Conservation (phyloP, 2,888 invertebrate species). For the Aplocera efformata region DNA sequence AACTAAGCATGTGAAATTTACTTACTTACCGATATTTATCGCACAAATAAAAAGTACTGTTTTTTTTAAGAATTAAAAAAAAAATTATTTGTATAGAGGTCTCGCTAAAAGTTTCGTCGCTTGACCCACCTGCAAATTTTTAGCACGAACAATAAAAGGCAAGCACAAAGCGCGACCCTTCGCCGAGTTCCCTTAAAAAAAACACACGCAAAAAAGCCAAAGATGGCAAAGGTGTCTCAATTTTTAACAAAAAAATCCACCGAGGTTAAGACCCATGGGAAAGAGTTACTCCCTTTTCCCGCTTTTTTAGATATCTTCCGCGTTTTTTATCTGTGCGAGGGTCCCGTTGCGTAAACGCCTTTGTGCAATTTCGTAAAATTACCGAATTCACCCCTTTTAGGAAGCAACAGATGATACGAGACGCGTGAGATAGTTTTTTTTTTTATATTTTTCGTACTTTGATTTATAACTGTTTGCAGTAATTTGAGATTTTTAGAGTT, state of each 20-base stretch:
- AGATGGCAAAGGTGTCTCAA: slow-evolving; percentile 79
- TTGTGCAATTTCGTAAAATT: slow-evolving; percentile 47
- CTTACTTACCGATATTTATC: too few relatives aligned
- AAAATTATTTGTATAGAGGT: slow-evolving; percentile 31
- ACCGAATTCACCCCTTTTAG: slow-evolving; percentile 71
- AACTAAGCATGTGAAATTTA: too few relatives aligned
- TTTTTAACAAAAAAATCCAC: slow-evolving; percentile 66
- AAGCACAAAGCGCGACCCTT: slow-evolving; percentile 60
- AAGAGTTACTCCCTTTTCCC: slow-evolving; percentile 74
- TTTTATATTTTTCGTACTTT: slow-evolving; percentile 47
- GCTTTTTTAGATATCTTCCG: slow-evolving; percentile 59
- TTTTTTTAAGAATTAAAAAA: too few relatives aligned
- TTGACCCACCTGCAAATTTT: slow-evolving; percentile 76
- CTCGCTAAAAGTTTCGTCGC: slow-evolving; percentile 29
- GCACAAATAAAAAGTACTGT: too few relatives aligned
- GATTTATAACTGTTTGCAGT: slow-evolving; percentile 79
- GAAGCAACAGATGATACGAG: slow-evolving; percentile 63
- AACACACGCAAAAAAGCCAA: slow-evolving; percentile 66
- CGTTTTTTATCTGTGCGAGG: slow-evolving; percentile 60
- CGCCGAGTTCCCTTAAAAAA: slow-evolving; percentile 52
- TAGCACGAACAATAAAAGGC: slow-evolving; percentile 52
- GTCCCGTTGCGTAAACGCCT: slow-evolving; percentile 50
- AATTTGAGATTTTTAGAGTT: slow-evolving; percentile 76
- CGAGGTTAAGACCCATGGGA: slow-evolving; percentile 80
- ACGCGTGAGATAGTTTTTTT: slow-evolving; percentile 74